Evolutionary conservation across 2,888 invertebrate species (phyloP).

Genomic region (Hydropsyche betteni): DNA sequence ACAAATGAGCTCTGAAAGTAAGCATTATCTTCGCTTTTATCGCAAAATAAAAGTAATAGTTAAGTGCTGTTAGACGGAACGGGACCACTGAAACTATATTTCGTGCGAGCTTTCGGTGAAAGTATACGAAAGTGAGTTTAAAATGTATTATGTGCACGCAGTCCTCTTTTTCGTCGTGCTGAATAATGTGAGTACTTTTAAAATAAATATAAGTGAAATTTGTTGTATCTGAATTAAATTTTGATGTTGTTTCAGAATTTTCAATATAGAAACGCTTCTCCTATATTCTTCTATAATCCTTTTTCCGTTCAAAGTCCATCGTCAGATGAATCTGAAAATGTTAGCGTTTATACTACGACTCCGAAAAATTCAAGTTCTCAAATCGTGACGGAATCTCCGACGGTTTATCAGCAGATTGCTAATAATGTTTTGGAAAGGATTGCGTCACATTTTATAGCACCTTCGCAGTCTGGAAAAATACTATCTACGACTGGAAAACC

Average conservation of each 20-base stretch:
- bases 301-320: constrained; percentile 31
- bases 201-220: not conserved
- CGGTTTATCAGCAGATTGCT: constrained; percentile 63
- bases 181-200: not conserved
- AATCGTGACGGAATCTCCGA: constrained; percentile 54
- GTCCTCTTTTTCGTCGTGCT: not conserved
- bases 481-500: constrained; percentile 11
- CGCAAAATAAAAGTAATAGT: no score
- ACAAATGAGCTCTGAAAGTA: no score
- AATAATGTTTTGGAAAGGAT: constrained; percentile 62
- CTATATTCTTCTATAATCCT: constrained; percentile 47
- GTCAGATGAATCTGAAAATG: constrained; percentile 51
- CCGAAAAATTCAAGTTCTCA: constrained; percentile 53
- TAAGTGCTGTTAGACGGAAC: no score
- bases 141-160: no score
- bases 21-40: no score
- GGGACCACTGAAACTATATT: no score
- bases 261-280: constrained; percentile 33
- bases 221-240: not conserved
- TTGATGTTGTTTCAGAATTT: not conserved
- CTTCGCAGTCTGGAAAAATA: constrained; percentile 36
- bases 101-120: no score
- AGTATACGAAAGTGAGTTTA: no score
- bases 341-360: constrained; percentile 61
- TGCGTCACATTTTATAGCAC: constrained; percentile 58